Base-by-base conservation (phyloP, 2,113 vertebrate genomes). In the Saguinus imperator region DNA sequence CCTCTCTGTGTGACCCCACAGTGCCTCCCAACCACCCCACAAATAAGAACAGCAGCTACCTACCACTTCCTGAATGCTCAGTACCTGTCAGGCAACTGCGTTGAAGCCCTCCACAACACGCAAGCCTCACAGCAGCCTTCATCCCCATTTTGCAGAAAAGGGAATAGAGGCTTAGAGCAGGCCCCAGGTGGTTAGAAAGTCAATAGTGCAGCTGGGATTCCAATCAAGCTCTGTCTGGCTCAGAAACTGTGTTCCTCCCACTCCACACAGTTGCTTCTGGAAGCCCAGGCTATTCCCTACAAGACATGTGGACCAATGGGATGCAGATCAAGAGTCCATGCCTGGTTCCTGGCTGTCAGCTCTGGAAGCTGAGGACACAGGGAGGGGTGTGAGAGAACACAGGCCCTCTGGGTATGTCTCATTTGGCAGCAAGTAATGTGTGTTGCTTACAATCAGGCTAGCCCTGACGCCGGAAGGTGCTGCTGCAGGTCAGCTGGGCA, bases 401-500 rank as follows among this genome's bases (percentile, higher is more conserved):
- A 57, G 66, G 75, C 48, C 18, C 16, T 45, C 35, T 18, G 14
- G 13, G 70, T 55, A 25, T n/a, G 35, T 27, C 81, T 43, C 32
- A n/a, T 55, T 20, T 40, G 48, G 68, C 85, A 75, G 55, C 2
- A 4, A 37, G 12, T 48, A 43, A 88, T 79, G 50, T 61, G 68
- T 57, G 32, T 23, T 43, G 37, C 68, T 37, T 5, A 66, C 17
- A 68, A 11, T 79, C 29, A 52, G 43, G 76, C 37, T 64, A 91
- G 18, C 23, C 37, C 40, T 2, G 4, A 25, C 12, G 68, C 66
- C 86, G 64, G 64, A 76, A 70, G 32, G n/a, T n/a, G 37, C 5
- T 6, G 29, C 50, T 5, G 21, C 25, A 57, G 0, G 5, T 21
- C 6, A 0, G 0, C 87, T 57, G 68, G 68, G 48, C 75, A 14